These are phyloP conservation scores for Sturmia bella DNA, from an alignment of 2,888 invertebrate genomes.

Conservation along the genomic window DNA sequence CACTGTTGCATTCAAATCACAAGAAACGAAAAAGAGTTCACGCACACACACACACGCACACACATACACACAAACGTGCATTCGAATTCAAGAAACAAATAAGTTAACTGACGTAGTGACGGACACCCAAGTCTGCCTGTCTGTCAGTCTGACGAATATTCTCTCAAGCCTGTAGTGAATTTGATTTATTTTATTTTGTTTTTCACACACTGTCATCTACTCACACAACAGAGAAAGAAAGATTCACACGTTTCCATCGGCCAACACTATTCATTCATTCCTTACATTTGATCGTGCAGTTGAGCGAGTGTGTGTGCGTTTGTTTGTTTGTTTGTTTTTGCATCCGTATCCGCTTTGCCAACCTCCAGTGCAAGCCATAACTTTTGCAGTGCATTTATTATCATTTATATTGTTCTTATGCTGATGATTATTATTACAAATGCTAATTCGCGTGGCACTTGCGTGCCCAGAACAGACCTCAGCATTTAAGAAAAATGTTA, in stretches of 20 bases:
- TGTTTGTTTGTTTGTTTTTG: slow-evolving; percentile 24
- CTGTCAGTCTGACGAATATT: slow-evolving; percentile 20
- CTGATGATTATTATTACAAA: slow-evolving; percentile 49
- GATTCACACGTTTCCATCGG: slow-evolving; percentile 50
- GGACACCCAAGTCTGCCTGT: slow-evolving; percentile 3
- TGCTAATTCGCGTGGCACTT: slow-evolving; percentile 69
- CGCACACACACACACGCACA: too few relatives aligned
- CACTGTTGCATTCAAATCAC: neutral
- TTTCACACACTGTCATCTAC: slow-evolving; percentile 50
- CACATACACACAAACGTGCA: neutral
- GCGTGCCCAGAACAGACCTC: slow-evolving; percentile 56
- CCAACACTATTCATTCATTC: slow-evolving; percentile 2
- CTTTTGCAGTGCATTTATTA: slow-evolving; percentile 30
- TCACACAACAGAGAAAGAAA: slow-evolving; percentile 47
- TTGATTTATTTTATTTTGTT: slow-evolving; percentile 37
- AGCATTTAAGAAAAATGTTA: slow-evolving; percentile 46
- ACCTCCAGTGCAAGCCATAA: slow-evolving; percentile 46
- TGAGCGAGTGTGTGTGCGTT: neutral
- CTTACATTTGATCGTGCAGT: neutral
- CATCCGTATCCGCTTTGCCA: slow-evolving; percentile 67
- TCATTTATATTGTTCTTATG: slow-evolving; percentile 32
- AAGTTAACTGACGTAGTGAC: slow-evolving; percentile 38
- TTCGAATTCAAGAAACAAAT: neutral
- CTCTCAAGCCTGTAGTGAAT: slow-evolving; percentile 40
- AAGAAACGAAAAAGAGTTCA: slow-evolving; percentile 4